Base-by-base conservation (phyloP, 2,888 invertebrate genomes). In the Zonitis immaculata region DNA sequence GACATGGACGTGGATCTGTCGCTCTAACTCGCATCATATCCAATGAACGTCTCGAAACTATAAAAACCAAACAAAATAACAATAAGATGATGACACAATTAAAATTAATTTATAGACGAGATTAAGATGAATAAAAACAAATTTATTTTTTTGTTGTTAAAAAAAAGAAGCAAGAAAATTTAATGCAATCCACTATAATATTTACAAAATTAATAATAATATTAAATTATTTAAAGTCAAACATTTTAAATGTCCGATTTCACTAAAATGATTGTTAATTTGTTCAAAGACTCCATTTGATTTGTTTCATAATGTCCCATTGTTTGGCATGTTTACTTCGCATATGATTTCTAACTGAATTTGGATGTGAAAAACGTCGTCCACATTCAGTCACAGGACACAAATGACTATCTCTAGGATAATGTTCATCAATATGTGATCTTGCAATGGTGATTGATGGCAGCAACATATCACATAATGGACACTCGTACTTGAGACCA, bases 1-100 rank as follows among this genome's bases (percentile, higher is more conserved):
- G 93, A 73, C 94, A 94, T 2, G 93, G 94, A 42, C 94, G 81
- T 1, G 93, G 94, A 78, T 94, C 94, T 18, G 93, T 94, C 8
- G 94, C 94, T 68, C 94, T 82, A 44, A 94, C 92, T 66, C 93
- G 83, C 75, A 87, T 81, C 81, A 91, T 82, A 73, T 93, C 93
- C 76, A 92, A 80, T 45, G 90, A 88, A 63, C 92, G 82, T 64
- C 92, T 84, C 52, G 88, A 85, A 60, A 87, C 87, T 84, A 77
- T 44, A 74, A 67, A n/a, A n/a, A n/a, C n/a, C n/a, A n/a, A 64
- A 68, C 59, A 51, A 56, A 66, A 50, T 28, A 14, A 26, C 2
- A 28, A 27, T 39, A 20, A n/a, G n/a, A n/a, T n/a, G n/a, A n/a
- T n/a, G n/a, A n/a, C n/a, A n/a, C n/a, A n/a, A 8, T 45, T 22